Evolutionary conservation across 2,888 invertebrate genomes (phyloP).

Genomic region (Xylota sylvarum): DNA sequence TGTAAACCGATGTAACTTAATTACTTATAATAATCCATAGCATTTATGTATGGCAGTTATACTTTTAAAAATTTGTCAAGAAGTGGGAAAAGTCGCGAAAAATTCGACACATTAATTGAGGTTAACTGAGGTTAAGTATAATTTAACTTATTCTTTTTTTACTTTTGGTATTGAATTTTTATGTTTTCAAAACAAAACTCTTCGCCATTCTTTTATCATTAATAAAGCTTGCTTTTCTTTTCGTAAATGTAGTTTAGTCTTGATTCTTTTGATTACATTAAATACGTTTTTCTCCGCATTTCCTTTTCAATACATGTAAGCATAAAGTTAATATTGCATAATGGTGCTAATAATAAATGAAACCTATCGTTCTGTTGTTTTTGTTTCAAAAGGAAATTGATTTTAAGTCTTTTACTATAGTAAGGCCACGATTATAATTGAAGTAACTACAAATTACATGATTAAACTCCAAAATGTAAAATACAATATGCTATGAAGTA

Average conservation of each 20-base stretch:
- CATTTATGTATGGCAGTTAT: too few species aligned
- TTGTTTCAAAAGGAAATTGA: slow-evolving; percentile 21
- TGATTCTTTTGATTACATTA: not conserved
- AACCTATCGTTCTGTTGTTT: slow-evolving; percentile 1
- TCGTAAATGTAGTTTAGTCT: slow-evolving; percentile 17
- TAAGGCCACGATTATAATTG: slow-evolving; percentile 60
- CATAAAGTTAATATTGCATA: slow-evolving; percentile 14
- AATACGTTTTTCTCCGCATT: not conserved
- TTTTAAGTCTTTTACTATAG: slow-evolving; percentile 37
- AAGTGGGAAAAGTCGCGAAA: too few species aligned
- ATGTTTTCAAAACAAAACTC: too few species aligned
- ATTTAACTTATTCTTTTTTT: too few species aligned
- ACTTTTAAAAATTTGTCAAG: too few species aligned
- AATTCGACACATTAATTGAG: too few species aligned
- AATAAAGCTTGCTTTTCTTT: not conserved
- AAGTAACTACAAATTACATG: slow-evolving; percentile 12
- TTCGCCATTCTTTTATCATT: not conserved
- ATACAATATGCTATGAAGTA: slow-evolving; percentile 13
- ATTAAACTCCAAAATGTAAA: slow-evolving; percentile 12
- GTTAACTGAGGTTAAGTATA: too few species aligned
- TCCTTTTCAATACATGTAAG: not conserved
- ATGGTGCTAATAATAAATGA: slow-evolving; percentile 17
- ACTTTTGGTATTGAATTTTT: too few species aligned
- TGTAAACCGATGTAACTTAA: too few species aligned
- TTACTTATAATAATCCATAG: too few species aligned